A percentile compares a stretch with the other conserved stretches of the same genome.
phyloP scores from a whole-genome alignment of 2,113 vertebrate genomes.

The Sinocyclocheilus anophthalmus region DNA sequence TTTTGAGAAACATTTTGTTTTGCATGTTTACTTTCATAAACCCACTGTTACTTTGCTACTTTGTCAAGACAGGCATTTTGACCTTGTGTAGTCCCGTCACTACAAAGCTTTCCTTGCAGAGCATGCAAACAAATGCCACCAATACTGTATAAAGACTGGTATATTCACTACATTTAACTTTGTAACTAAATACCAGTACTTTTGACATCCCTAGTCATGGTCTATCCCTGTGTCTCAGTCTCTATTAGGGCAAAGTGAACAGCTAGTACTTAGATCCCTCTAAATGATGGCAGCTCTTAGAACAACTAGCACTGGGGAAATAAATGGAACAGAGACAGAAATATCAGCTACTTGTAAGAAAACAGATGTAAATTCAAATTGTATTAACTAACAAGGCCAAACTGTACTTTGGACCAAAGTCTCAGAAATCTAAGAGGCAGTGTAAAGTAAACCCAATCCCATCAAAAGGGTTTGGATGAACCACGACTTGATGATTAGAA shows the following conservation, averaged over 20 bases:
- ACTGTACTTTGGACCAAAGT: not conserved
- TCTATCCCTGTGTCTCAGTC: not conserved
- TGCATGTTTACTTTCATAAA: not conserved
- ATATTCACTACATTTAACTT: not conserved
- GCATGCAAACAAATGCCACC: too few relatives aligned
- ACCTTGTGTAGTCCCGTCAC: not conserved
- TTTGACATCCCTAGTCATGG: not conserved
- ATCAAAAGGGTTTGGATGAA: slow-evolving; percentile 16
- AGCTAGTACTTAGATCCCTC: not conserved
- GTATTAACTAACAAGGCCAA: not conserved
- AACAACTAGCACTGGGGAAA: not conserved
- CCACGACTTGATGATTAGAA: slow-evolving; percentile 1
- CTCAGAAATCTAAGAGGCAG: not conserved
- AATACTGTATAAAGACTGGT: not conserved
- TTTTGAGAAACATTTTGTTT: not conserved
- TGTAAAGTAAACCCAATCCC: not conserved
- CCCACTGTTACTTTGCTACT: not conserved
- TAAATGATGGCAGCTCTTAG: not conserved
- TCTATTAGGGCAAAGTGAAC: not conserved
- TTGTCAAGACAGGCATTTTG: not conserved
- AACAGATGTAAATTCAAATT: not conserved
- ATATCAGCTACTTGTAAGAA: slow-evolving; percentile 15
- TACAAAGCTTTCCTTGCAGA: not conserved
- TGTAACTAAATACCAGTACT: not conserved
- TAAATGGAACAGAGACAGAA: not conserved